Base-by-base conservation (phyloP, 2,888 invertebrate genomes). In the Tetramorium bicarinatum region DNA sequence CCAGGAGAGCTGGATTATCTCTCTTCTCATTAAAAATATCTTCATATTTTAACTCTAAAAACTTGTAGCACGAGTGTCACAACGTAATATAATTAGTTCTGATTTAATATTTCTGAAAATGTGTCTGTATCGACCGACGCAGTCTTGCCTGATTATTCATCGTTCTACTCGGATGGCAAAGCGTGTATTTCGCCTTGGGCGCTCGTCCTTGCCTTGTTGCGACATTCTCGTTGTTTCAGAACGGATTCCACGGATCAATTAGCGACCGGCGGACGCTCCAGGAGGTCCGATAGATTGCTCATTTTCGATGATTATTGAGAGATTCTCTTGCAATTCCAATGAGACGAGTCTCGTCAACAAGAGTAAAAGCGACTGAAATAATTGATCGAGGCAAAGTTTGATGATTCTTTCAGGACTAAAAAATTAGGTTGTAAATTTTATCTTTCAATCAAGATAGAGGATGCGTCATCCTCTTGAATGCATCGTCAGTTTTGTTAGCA, bases 171-270 rank as follows among this genome's bases (percentile, higher is more conserved):
- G 38, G 41, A 44, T 18, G 49, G 38, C 21, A 41, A 41, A 15
- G 11, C 29, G 7, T 34, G 13, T 44, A 34, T 54, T 56, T 69
- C 15, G 44, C 62, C 62, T 62, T 49, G 61, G n/a, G 9, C n/a
- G 21, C 18, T 67, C 15, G 29, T 56, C 56, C 44, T 49, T 75
- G 49, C 34, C 47, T 56, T n/a, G 56, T 67, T 54, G 8, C 15
- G n/a, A 56, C 9, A n/a, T 56, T 56, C 44, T 69, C 34, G 44
- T 76, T 52, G 38, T 56, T 56, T 79, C 15, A 66, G 6, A 41
- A 56, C 66, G 25, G 52, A 77, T 44, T 67, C n/a, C 77, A 21
- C 25, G 67, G 15, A 38, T 13, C 38, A 52, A 69, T 77, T 77
- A 54, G 13, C n/a, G 29, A 67, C 11, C 38, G 44, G 15, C 47